Evolutionary conservation across 1,140 invertebrate genomes (phyloP).

Genomic region (Catajapyx aquilonaris): DNA sequence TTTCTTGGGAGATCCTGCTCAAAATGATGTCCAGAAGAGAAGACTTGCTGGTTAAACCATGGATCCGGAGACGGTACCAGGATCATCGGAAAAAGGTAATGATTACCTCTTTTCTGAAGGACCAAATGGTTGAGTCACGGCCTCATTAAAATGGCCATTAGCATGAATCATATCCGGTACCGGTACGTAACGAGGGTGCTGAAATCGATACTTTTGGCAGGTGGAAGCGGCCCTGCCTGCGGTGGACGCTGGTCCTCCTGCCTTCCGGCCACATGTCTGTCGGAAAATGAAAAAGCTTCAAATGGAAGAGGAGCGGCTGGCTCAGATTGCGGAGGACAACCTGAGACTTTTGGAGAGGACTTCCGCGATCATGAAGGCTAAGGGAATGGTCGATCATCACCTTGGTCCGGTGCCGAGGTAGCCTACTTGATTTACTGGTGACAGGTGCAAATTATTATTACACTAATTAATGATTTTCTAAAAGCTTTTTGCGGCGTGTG

Average conservation of each 20-base stretch:
- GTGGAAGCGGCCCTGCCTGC: slow-evolving; percentile 28
- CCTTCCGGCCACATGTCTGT: slow-evolving; percentile 25
- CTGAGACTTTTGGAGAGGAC: slow-evolving; percentile 29
- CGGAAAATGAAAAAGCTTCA: slow-evolving; percentile 32
- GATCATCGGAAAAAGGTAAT: slow-evolving; percentile 15
- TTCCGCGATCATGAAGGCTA: slow-evolving; percentile 25
- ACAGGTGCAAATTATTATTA: too few relatives aligned
- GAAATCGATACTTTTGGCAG: slow-evolving; percentile 16
- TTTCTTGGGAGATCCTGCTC: too few relatives aligned
- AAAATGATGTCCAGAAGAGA: slow-evolving; percentile 16
- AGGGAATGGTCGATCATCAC: slow-evolving; percentile 31
- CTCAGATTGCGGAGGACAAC: slow-evolving; percentile 29
- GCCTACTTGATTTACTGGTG: too few relatives aligned
- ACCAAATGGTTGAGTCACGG: not conserved
- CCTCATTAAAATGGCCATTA: not conserved
- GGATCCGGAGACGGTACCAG: slow-evolving; percentile 16
- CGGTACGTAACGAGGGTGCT: not conserved
- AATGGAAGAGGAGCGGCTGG: slow-evolving; percentile 27
- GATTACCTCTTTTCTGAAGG: not conserved
- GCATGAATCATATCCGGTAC: not conserved
- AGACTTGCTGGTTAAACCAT: slow-evolving; percentile 16
- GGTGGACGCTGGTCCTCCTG: slow-evolving; percentile 28
- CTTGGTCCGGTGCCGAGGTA: slow-evolving; percentile 28
- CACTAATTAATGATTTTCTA: too few relatives aligned
- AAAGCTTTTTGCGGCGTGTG: not conserved